Evolutionary conservation across 2,888 invertebrate species (phyloP).

Genomic region (Amiota minor): DNA sequence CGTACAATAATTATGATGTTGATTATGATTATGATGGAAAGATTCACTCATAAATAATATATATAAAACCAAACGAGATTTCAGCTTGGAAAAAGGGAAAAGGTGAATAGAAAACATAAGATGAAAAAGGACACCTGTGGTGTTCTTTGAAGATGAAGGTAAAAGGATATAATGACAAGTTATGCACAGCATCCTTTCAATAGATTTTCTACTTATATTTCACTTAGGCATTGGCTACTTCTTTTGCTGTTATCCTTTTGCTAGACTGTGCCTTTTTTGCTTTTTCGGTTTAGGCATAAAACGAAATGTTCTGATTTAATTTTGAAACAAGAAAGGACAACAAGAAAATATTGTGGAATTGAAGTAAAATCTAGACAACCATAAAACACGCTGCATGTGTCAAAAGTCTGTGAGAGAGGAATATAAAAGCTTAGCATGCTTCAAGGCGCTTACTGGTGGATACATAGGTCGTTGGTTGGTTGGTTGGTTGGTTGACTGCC

Average conservation of each 20-base stretch:
- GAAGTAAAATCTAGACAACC: conserved; percentile 1
- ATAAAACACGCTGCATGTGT: conserved; percentile 31
- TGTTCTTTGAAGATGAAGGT: conserved; percentile 3
- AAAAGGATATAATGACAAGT: not conserved
- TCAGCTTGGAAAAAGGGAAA: not conserved
- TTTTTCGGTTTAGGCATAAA: not conserved
- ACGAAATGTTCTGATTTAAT: not conserved
- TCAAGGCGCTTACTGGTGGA: not conserved
- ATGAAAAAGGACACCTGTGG: not conserved
- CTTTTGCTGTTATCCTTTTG: not conserved
- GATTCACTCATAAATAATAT: not conserved
- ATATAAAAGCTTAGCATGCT: not conserved
- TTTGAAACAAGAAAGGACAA: conserved; percentile 18
- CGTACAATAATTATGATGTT: no score
- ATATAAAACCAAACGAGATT: not conserved
- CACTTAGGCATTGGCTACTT: not conserved
- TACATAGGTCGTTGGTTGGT: not conserved
- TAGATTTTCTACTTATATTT: not conserved
- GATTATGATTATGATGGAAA: no score
- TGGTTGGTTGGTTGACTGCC: not conserved
- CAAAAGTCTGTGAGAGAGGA: conserved; percentile 22
- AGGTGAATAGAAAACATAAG: not conserved
- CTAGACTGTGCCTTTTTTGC: not conserved
- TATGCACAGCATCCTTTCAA: not conserved
- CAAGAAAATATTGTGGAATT: not conserved